A percentile compares a stretch with the other conserved stretches of the same genome.
These are phyloP conservation scores for Xiphophorus hellerii DNA, from an alignment of 2,113 vertebrate genomes.

Conservation along the genomic window DNA sequence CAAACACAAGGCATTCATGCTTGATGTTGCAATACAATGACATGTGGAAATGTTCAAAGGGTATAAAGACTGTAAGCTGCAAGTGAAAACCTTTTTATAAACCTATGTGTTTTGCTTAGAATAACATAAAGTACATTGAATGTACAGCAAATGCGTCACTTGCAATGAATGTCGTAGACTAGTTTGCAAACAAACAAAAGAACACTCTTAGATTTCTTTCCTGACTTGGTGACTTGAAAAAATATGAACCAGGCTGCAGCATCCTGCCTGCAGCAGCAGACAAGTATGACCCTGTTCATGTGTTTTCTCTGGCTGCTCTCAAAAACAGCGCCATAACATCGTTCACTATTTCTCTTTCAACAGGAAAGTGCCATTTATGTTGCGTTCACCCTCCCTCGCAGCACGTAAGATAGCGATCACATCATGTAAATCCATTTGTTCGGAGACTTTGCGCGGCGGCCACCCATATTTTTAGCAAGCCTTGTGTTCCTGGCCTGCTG, in stretches of 20 bases:
- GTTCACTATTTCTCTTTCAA: conserved; percentile 65
- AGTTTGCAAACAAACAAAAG: neutral
- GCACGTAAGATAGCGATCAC: conserved; percentile 65
- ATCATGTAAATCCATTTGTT: conserved; percentile 79
- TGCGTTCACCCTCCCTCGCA: conserved; percentile 30
- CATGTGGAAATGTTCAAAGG: too few relatives aligned
- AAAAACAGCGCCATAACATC: conserved; percentile 53
- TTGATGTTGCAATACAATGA: too few relatives aligned
- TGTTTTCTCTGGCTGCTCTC: conserved; percentile 58
- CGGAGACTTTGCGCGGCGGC: conserved; percentile 72
- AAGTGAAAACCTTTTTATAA: too few relatives aligned
- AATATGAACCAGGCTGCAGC: conserved; percentile 29
- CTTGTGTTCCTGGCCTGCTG: conserved; percentile 62
- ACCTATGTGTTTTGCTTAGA: neutral
- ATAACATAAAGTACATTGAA: neutral
- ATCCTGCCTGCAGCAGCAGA: conserved; percentile 37
- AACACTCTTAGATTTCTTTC: conserved; percentile 31
- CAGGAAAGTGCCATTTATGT: conserved; percentile 55
- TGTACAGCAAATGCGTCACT: neutral
- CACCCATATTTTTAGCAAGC: conserved; percentile 77
- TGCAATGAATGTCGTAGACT: neutral
- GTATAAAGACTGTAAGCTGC: too few relatives aligned
- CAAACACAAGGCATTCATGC: too few relatives aligned
- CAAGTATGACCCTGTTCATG: conserved; percentile 61
- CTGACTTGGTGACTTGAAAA: conserved; percentile 48